Evolutionary conservation across 2,113 vertebrate species (phyloP).

Genomic region (Nansenia antarctica): DNA sequence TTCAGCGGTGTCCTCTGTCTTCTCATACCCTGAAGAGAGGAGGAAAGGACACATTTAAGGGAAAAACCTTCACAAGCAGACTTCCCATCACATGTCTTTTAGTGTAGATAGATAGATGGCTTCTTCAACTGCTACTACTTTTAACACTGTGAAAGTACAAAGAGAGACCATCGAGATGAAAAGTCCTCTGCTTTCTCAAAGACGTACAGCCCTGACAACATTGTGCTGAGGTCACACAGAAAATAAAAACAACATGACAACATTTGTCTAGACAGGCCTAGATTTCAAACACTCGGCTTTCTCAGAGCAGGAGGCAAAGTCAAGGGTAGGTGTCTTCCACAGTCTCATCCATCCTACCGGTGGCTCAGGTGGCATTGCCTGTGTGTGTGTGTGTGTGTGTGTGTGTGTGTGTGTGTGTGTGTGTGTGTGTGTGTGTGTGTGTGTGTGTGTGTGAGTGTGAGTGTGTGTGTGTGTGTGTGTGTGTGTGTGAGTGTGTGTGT

Average conservation of each 20-base stretch:
- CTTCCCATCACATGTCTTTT: too few species aligned
- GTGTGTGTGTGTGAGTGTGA: background rate
- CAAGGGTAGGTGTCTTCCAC: background rate
- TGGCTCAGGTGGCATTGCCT: background rate
- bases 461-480: background rate
- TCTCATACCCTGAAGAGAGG: background rate
- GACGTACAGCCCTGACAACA: background rate
- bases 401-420: background rate
- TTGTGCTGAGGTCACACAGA: background rate
- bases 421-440: background rate
- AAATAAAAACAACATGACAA: background rate
- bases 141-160: background rate
- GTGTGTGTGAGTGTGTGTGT: too few species aligned
- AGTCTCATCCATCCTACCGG: background rate
- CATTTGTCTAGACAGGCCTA: background rate
- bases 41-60: background rate
- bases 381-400: background rate
- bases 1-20: conserved; percentile 4
- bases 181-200: background rate
- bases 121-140: background rate
- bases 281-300: background rate
- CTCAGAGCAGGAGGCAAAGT: background rate
- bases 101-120: too few species aligned
- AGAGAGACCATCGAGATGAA: background rate
- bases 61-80: background rate